Conservation (phyloP, 1,140 invertebrate genomes). For the Oscheius sp. region DNA sequence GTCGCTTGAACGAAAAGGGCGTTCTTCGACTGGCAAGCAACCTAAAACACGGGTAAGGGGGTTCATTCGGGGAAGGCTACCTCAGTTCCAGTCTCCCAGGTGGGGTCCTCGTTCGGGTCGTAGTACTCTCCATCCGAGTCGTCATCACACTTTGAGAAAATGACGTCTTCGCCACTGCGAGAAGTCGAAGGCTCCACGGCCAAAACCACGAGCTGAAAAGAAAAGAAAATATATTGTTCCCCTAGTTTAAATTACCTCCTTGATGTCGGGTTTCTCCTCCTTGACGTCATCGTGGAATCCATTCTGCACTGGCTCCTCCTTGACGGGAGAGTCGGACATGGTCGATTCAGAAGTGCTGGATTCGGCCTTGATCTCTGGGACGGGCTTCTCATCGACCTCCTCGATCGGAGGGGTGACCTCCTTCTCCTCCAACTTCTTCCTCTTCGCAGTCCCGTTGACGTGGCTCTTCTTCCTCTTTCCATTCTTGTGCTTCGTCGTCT, state of each 20-base stretch:
- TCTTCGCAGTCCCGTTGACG: conserved; percentile 18
- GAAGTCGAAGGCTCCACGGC: conserved; percentile 24
- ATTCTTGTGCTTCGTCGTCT: conserved; percentile 23
- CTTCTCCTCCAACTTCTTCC: conserved; percentile 19
- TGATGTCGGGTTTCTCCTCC: conserved; percentile 14
- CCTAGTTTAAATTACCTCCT: conserved; percentile 11
- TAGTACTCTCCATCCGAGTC: background rate
- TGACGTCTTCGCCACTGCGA: background rate
- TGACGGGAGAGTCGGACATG: too few species aligned
- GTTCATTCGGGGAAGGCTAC: background rate
- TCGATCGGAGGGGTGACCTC: conserved; percentile 6
- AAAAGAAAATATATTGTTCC: background rate
- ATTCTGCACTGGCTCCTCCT: too few species aligned
- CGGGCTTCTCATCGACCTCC: conserved; percentile 11
- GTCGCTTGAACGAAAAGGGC: background rate
- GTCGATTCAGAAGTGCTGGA: too few species aligned
- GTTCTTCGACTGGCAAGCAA: background rate
- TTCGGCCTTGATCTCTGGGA: conserved; percentile 17
- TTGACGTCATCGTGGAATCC: too few species aligned
- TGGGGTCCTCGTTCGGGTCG: background rate
- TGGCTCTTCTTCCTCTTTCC: conserved; percentile 29
- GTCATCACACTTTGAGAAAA: background rate
- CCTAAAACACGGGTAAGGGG: background rate
- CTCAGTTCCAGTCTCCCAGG: background rate
- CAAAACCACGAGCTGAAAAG: background rate